Conservation (phyloP, 35 echinoderm and acorn worm species). For the Hemicentrotus pulcherrimus region DNA sequence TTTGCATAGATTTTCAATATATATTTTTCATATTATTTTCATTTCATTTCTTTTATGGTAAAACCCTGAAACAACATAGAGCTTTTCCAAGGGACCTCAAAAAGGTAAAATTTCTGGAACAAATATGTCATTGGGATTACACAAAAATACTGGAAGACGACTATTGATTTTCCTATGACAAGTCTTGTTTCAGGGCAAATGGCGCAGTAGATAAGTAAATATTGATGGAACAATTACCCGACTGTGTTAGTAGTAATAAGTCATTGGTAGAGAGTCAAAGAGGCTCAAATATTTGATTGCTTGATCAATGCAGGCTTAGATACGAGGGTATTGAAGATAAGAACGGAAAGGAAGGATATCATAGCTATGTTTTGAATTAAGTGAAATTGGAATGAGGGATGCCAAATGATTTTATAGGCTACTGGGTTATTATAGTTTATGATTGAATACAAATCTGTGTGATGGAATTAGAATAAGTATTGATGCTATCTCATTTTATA, state of each 20-base stretch:
- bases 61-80: not conserved
- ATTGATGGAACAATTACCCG: not conserved
- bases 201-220: not conserved
- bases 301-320: conserved; percentile 9
- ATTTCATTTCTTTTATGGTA: not conserved
- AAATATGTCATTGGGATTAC: conserved; percentile 1
- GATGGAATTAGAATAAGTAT: too few relatives aligned
- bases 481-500: too few relatives aligned
- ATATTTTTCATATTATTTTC: not conserved
- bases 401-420: too few relatives aligned
- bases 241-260: not conserved
- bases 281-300: not conserved
- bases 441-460: too few relatives aligned
- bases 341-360: not conserved
- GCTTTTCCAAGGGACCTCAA: not conserved
- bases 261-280: conserved; percentile 1
- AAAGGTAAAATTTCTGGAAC: not conserved
- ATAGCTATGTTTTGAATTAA: not conserved
- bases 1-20: too few relatives aligned
- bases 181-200: not conserved
- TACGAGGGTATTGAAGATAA: not conserved
- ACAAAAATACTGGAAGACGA: not conserved
- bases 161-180: not conserved
- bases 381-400: too few relatives aligned
- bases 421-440: too few relatives aligned